Base-by-base conservation (phyloP, 2,888 invertebrate species). In the Mesopsocus fuscifrons region DNA sequence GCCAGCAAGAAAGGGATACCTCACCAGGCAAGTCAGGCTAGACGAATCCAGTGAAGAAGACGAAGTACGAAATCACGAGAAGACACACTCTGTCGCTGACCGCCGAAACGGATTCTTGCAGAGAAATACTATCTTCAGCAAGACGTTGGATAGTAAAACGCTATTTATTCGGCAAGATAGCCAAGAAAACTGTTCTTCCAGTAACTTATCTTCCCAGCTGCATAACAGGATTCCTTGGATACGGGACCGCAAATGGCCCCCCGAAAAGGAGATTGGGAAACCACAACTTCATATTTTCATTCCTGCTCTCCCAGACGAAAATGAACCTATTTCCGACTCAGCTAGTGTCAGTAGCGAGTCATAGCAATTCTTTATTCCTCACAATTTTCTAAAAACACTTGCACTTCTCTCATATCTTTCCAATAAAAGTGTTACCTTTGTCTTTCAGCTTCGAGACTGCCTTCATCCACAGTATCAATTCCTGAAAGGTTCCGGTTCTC, bases 221-320 rank as follows among this genome's bases (percentile, higher is more conserved):
- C 38, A 15, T 6, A 38, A 20, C 11, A 38, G 20, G 20, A 18
- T 38, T n/a, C 16, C 38, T 5, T 38, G 38, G 38, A 5, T 38
- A 11, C 17, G 38, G 20, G 38, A 38, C 20, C 21, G 20, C 20
- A 17, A 38, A 13, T 38, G 38, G 38, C 20, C 38, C 5, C n/a
- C 20, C 5, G 38, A 38, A 5, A 15, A 18, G n/a, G 38, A n/a
- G 20, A 38, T 20, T 13, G n/a, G n/a, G 13, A 38, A 38, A 55
- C 62, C 46, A 53, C 79, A 83, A 54, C 63, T 80, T 23, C 80
- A 80, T 55, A 79, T 80, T 47, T 80, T 80, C 53, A 74, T 79
- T 68, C 79, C 79, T 1, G 64, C 71, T 55, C 59, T 74, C 48
- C 69, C 71, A 6, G 8, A 6, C 26, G 26, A 26, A 26, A 26